These are phyloP conservation scores for Drosophila grimshawi DNA, from an alignment of 1,140 invertebrate species.

Conservation along the genomic window DNA sequence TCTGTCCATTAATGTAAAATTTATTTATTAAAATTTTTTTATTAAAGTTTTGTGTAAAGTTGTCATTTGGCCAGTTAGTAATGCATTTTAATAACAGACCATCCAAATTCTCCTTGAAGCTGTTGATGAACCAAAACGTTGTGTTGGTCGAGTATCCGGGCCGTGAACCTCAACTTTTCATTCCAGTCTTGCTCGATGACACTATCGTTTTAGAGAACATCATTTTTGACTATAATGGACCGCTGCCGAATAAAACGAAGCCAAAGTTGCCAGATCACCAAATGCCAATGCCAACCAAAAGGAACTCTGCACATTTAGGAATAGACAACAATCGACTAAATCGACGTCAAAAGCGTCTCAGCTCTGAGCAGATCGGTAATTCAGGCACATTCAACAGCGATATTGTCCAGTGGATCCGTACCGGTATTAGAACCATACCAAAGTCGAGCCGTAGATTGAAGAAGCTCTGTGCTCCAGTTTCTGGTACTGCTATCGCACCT, in stretches of 20 bases:
- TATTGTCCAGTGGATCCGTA: slow-evolving; percentile 11
- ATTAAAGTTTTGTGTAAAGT: slow-evolving; percentile 5
- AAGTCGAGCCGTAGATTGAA: not conserved
- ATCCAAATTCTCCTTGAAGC: slow-evolving; percentile 41
- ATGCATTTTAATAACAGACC: slow-evolving; percentile 21
- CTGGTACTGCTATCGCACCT: not conserved
- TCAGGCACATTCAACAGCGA: not conserved
- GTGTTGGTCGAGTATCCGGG: slow-evolving; percentile 43
- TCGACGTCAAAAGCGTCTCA: not conserved
- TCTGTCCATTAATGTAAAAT: slow-evolving; percentile 19
- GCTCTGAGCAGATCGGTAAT: not conserved
- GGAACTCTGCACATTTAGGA: not conserved
- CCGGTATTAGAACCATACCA: not conserved
- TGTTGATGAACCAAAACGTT: slow-evolving; percentile 31
- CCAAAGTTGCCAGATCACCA: not conserved
- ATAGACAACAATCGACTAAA: not conserved
- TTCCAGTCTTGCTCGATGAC: slow-evolving; percentile 26
- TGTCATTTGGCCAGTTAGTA: slow-evolving; percentile 20
- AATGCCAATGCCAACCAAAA: not conserved
- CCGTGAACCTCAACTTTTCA: slow-evolving; percentile 41
- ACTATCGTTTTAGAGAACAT: slow-evolving; percentile 28
- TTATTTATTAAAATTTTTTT: not conserved
- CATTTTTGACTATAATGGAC: slow-evolving; percentile 18
- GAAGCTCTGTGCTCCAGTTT: not conserved
- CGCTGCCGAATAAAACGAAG: not conserved